Base-by-base conservation (phyloP, 1,140 invertebrate species). In the Teleopsis dalmanni region DNA sequence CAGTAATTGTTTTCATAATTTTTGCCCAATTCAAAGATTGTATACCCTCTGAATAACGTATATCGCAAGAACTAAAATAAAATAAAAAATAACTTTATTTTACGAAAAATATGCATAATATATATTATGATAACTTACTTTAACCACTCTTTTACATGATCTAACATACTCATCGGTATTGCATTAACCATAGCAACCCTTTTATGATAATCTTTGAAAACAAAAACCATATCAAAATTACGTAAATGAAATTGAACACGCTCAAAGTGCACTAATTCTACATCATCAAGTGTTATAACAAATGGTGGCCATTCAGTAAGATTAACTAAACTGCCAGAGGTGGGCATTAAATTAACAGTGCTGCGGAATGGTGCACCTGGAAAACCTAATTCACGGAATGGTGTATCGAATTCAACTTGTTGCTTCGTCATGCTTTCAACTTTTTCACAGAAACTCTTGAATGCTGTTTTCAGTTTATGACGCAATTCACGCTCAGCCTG, bases 221-320 rank as follows among this genome's bases (percentile, higher is more conserved):
- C 89, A 70, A 99, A 99, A 21, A 99, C 90, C 93, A 99, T 99
- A 73, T 99, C 97, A 71, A 99, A 99, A 72, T 98, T 99, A 72
- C 98, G 97, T 49, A 99, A 75, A 65, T 98, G 93, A 70, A 99
- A 98, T 65, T 95, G 91, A 4, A 99, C 96, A 73, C 97, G 79
- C 73, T 99, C 97, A 76, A 99, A 99, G 70, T 99, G 95, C 0
- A 99, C 95, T 47, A 99, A 70, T 72, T 99, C 95, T 2, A 98
- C 87, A 64, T 99, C 95, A 74, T 98, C 95, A 16, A 99, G 74
- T 0, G 95, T 93, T 29, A 98, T 94, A 11, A 99, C 95, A 76
- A 98, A 98, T 58, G 95, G 95, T 33, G 96, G 97, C 95, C 95
- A 98, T 78, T 99, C 96, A 0, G 92, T 97, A 0, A 99, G 80